Conservation (phyloP, 2,888 invertebrate species). For the Pinctada fucata region DNA sequence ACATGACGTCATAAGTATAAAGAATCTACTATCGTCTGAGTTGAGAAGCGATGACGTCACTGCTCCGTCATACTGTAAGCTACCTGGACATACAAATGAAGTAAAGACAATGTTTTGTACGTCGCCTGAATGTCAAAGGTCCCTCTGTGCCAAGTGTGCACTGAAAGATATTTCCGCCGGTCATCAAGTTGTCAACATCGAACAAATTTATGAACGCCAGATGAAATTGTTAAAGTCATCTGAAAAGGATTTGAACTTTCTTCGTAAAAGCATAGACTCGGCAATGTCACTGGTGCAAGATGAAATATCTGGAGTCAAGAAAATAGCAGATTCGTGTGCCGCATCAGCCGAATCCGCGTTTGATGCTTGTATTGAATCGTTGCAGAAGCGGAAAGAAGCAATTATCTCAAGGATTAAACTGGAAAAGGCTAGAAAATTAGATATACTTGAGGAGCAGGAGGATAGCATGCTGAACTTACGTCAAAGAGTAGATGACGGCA, state of each 20-base stretch:
- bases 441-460: constrained; percentile 7
- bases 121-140: constrained; percentile 3
- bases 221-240: constrained; percentile 5
- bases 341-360: neutral
- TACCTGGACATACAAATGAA: constrained; percentile 18
- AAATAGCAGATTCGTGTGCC: neutral
- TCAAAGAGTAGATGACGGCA: constrained; percentile 15
- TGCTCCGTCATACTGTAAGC: neutral
- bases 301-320: neutral
- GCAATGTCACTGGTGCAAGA: constrained; percentile 3
- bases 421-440: neutral
- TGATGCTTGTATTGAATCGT: neutral
- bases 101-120: constrained; percentile 10
- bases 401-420: neutral
- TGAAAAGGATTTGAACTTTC: constrained; percentile 1
- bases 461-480: constrained; percentile 1
- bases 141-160: constrained; percentile 17
- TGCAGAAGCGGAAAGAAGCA: constrained; percentile 8
- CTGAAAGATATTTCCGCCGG: constrained; percentile 4
- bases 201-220: neutral
- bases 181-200: constrained; percentile 4
- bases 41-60: constrained; percentile 3
- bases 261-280: neutral
- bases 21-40: neutral
- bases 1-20: neutral